A percentile compares a stretch with the other conserved stretches of the same genome.
Evolutionary conservation across 2,797 vertebrate species (phyloP).

Genomic region (Scyliorhinus canicula): DNA sequence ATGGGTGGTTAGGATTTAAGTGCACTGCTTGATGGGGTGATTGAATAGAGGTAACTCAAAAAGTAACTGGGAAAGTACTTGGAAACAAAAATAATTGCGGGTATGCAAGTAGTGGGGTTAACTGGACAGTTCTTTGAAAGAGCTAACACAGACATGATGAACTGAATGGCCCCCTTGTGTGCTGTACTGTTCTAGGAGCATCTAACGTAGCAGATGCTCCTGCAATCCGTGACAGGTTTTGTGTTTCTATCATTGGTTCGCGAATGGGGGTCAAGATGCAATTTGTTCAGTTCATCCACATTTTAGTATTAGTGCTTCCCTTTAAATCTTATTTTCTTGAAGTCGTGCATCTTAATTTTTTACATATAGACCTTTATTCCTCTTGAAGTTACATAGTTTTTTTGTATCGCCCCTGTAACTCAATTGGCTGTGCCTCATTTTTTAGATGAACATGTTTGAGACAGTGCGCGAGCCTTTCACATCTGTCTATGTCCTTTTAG

Average conservation of each 20-base stretch:
- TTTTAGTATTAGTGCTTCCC: not conserved
- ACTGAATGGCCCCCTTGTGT: not conserved
- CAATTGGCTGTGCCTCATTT: not conserved
- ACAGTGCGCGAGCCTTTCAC: not conserved
- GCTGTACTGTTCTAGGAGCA: not conserved
- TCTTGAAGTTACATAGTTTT: not conserved
- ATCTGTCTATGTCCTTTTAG: not conserved
- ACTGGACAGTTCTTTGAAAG: not conserved
- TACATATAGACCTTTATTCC: not conserved
- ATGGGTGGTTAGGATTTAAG: not conserved
- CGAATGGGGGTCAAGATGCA: not conserved
- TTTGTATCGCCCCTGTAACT: not conserved
- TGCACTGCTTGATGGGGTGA: not conserved
- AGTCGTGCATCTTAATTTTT: not conserved
- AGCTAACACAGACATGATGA: not conserved
- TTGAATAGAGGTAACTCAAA: not conserved
- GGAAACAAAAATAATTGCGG: not conserved
- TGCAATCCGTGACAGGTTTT: not conserved
- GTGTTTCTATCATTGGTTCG: not conserved
- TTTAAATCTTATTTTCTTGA: not conserved
- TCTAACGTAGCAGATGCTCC: not conserved
- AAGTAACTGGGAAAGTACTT: not conserved
- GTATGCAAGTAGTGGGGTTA: not conserved
- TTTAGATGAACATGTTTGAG: not conserved
- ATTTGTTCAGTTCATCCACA: not conserved